Evolutionary conservation across 1,140 invertebrate species (phyloP).

Genomic region (Gryon sp.): DNA sequence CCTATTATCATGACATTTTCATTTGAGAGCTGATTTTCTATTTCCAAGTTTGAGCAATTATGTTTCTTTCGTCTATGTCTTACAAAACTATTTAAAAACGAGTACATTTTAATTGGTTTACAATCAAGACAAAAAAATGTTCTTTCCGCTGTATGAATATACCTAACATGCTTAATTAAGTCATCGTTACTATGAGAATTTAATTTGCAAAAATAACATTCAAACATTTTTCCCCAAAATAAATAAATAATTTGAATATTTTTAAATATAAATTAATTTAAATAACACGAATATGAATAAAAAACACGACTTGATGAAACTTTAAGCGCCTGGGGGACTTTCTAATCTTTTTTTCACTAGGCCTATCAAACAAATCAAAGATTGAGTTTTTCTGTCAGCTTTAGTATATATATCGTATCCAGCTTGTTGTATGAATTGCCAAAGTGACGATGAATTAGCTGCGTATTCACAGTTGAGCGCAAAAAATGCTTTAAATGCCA

Average conservation of each 20-base stretch:
- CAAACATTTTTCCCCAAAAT: too few relatives aligned
- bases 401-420: conserved; percentile 17
- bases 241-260: too few relatives aligned
- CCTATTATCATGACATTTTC: not conserved
- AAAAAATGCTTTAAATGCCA: conserved; percentile 17
- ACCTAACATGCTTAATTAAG: conserved; percentile 11
- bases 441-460: conserved; percentile 17
- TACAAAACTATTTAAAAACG: conserved; percentile 3
- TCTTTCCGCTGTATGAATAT: not conserved
- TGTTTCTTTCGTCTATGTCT: conserved; percentile 6
- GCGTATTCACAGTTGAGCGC: conserved; percentile 29
- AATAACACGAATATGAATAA: conserved; percentile 8
- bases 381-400: conserved; percentile 1
- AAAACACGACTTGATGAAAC: not conserved
- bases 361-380: not conserved
- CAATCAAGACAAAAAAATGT: conserved; percentile 7
- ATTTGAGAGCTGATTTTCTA: not conserved
- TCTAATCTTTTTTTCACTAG: too few relatives aligned
- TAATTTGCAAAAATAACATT: not conserved
- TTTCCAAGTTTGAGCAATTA: not conserved
- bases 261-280: conserved; percentile 7
- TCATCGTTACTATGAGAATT: conserved; percentile 5
- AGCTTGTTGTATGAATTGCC: conserved; percentile 40
- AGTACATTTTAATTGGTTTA: not conserved
- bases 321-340: not conserved